Evolutionary conservation across 2,888 invertebrate genomes (phyloP), one percentile per base, ranked within the genome.

Genomic region (Dasysyrphus tricinctus): DNA sequence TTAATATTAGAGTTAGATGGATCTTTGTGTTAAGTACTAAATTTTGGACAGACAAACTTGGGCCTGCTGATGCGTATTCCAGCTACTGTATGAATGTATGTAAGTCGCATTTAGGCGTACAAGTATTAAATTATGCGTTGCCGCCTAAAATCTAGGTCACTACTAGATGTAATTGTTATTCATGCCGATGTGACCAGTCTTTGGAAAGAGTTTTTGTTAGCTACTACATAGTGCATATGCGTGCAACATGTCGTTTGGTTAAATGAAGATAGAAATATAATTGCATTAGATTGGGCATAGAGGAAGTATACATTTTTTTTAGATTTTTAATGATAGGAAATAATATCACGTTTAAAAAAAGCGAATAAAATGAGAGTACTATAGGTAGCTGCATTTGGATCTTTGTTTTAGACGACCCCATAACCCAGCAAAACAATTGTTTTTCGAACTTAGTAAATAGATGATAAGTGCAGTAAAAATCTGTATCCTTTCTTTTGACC

Each of bases 61-160:
- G 39, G 14, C 39, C 14, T 49, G 5, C 24, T 24, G 34, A n/a
- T 72, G 82, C 75, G 57, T 81, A 63, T 54, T 51, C 19, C 44
- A 29, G 37, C 8, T 37, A 37, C 39, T 11, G 16, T 11, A 49
- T 7, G 8, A 44, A 63, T 49, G 57, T 44, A 44, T 16, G 74
- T 70, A 42, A 65, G 51, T 47, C 67, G 67, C 37, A 57, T 61
- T 19, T 61, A 37, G 2, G 56, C 72, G 67, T 39, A 77, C 57
- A 74, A 76, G 63, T 54, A 86, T 79, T 82, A 82, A 86, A 86
- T 86, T 86, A 82, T 82, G 86, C 78, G 82, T 86, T 70, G 74
- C 75, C 47, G 74, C 75, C 39, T 75, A 19, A 44, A 61, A 86
- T 79, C 63, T 86, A 75, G 86, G 86, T 86, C 86, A 86, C 49